Evolutionary conservation across 2,113 vertebrate species (phyloP), one percentile per base, ranked within the genome.

Genomic region (Percina caprodes): DNA sequence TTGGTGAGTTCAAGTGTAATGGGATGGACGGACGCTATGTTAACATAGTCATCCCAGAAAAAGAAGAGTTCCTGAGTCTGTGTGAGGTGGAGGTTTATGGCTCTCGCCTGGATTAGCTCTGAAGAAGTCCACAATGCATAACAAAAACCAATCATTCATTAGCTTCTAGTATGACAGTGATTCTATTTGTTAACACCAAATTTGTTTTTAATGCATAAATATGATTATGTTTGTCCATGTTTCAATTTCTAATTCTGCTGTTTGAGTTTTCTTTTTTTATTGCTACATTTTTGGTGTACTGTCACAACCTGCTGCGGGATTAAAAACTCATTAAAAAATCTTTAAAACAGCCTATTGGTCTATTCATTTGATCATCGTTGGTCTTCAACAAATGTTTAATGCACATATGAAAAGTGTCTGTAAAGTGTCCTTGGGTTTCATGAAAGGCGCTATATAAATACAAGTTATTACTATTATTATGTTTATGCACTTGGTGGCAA

Each of bases 51-150:
- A 58, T 89, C 58, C 75, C 72, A 2, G 42, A 5, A n/a, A 65
- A 42, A 70, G 9, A 13, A 0, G 79, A 80, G 45, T 51, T 48
- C 70, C 68, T 85, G 48, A 46, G 6, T 11, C 59, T 89, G 68
- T 89, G 88, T 6, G 69, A 89, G 65, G 82, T 87, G 72, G 85
- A 83, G 76, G 86, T 85, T n/a, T 88, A 65, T 1, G 86, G 79
- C 12, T 82, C 82, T 4, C 11, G n/a, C 12, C 56, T 88, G 63
- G 79, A 85, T 72, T 82, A 82, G 51, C 7, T n/a, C 15, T 9
- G 26, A 13, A 30, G 66, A 9, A 18, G 45, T 10, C 15, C 15
- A 30, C 23, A 19, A 49, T 19, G 24, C 15, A 23, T 5, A 19
- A 6, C 10, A 51, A 68, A 51, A 49, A 3, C 65, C 51, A 21